phyloP scores from a whole-genome alignment of 1,140 invertebrate species.

The Chrysomallon squamiferum region DNA sequence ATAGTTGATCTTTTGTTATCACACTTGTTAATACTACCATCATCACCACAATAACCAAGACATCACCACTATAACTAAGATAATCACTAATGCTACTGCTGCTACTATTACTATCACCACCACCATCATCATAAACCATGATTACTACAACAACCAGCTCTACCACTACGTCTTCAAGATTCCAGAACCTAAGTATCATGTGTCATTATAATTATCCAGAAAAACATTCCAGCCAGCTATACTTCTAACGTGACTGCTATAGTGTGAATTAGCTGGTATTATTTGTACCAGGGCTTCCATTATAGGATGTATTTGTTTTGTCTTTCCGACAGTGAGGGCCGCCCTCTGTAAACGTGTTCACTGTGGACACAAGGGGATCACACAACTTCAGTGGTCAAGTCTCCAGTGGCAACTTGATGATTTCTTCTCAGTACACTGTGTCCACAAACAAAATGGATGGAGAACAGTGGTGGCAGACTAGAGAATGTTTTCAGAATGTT shows the following conservation, averaged over 20 bases:
- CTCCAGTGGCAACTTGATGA: no score
- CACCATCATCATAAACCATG: background rate
- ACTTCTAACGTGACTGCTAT: conserved; percentile 9
- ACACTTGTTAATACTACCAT: no score
- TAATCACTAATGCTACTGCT: no score
- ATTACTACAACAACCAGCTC: background rate
- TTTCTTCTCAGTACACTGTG: no score
- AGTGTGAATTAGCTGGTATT: conserved; percentile 13
- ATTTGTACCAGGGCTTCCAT: background rate
- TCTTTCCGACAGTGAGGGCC: conserved; percentile 5
- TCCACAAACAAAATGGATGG: no score
- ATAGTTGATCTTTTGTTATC: no score
- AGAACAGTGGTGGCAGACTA: no score
- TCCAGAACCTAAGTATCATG: no score
- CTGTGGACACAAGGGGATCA: conserved; percentile 3
- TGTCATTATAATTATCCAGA: background rate
- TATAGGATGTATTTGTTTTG: conserved; percentile 14
- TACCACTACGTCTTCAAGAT: background rate
- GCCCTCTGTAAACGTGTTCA: conserved; percentile 8
- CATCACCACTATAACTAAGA: no score
- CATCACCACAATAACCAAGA: no score
- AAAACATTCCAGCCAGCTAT: background rate
- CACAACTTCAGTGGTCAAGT: background rate
- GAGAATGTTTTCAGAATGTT: no score
- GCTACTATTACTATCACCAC: no score